Percentiles rank a stretch among this genome's conserved stretches.
Conservation (phyloP, 2,888 invertebrate species). For the Rapana venosa region DNA sequence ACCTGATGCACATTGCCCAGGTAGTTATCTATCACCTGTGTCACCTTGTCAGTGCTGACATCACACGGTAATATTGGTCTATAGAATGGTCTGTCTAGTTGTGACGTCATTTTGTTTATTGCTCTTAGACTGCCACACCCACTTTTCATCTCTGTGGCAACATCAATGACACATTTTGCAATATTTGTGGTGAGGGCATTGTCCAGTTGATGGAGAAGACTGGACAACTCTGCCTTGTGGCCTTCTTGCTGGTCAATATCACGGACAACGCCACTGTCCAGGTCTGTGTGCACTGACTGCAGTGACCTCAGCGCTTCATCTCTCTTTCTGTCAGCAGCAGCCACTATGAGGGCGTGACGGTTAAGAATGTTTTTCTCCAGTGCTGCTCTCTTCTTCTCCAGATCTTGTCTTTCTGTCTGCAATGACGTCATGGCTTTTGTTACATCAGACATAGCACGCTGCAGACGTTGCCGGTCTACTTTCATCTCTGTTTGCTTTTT, state of each 20-base stretch:
- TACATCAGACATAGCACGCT: not conserved
- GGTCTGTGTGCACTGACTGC: not conserved
- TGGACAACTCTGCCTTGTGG: not conserved
- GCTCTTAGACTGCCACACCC: not conserved
- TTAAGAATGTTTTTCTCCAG: not conserved
- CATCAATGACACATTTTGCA: not conserved
- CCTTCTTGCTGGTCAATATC: not conserved
- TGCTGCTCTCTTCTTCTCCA: not conserved
- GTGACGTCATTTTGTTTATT: not conserved
- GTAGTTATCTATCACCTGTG: not conserved
- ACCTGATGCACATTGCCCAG: not conserved
- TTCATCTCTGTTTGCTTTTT: not conserved
- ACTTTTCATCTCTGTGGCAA: not conserved
- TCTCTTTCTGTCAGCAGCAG: not conserved
- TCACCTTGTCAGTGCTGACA: not conserved
- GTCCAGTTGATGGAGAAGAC: not conserved
- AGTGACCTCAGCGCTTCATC: not conserved
- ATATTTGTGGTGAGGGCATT: not conserved
- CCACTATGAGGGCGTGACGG: not conserved
- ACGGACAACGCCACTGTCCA: not conserved
- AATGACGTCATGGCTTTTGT: not conserved
- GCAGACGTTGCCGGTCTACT: not conserved
- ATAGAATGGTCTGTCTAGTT: not conserved
- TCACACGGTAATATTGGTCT: not conserved
- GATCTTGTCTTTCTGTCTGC: not conserved